A percentile compares a stretch with the other conserved stretches of the same genome.
phyloP scores from a whole-genome alignment of 30 jellyfish, hydroid and myxozoan species.

The Sanderia malayensis region DNA sequence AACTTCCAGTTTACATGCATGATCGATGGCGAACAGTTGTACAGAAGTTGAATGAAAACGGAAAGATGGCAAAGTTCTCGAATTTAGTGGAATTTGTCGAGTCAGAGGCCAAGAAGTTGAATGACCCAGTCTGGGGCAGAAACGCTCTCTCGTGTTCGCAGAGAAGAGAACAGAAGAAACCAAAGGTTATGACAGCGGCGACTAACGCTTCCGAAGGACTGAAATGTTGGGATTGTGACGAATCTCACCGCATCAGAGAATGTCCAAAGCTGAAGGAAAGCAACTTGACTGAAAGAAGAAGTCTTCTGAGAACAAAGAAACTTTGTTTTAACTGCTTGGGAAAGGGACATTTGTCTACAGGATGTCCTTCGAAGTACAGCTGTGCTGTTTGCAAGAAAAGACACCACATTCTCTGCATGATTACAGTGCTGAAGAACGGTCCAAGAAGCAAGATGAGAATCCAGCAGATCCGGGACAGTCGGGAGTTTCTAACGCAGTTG shows the following conservation, averaged over 20 bases:
- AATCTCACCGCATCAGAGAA: constrained; percentile 29
- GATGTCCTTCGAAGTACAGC: constrained; percentile 17
- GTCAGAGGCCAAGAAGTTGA: too few relatives aligned
- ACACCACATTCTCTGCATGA: not conserved
- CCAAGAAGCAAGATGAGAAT: not conserved
- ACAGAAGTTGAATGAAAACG: too few relatives aligned
- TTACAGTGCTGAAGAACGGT: not conserved
- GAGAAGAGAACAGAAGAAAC: too few relatives aligned
- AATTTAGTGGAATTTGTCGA: too few relatives aligned
- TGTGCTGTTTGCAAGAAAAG: constrained; percentile 29
- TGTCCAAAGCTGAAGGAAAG: constrained; percentile 39
- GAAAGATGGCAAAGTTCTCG: too few relatives aligned
- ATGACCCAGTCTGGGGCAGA: too few relatives aligned
- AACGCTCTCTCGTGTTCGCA: too few relatives aligned
- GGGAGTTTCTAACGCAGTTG: not conserved
- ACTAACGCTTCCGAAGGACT: constrained; percentile 29
- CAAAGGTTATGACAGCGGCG: too few relatives aligned
- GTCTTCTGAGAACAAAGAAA: constrained; percentile 14
- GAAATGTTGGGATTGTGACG: not conserved
- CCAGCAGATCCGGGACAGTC: not conserved
- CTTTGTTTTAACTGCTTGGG: constrained; percentile 42
- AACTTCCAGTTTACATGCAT: too few relatives aligned
- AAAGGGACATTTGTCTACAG: constrained; percentile 29
- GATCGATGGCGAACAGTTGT: too few relatives aligned
- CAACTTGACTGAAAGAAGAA: constrained; percentile 41